Base-by-base conservation (phyloP, 2,113 vertebrate genomes). In the Poeciliopsis retropinna region DNA sequence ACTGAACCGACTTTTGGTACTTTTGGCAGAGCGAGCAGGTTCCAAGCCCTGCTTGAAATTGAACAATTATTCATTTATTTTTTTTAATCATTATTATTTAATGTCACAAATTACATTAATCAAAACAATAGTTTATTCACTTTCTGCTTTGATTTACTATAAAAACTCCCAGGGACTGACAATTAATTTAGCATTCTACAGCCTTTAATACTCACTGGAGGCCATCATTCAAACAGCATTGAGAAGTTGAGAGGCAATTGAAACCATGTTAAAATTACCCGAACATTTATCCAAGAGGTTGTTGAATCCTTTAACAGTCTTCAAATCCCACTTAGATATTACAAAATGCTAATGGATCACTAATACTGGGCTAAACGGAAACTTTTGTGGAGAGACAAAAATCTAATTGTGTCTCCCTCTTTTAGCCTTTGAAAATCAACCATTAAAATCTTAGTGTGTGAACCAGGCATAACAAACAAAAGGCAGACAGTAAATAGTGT, bases 311-410 rank as follows among this genome's bases (percentile, higher is more conserved):
- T 79, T 30, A 67, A 67, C 62, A 1, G 25, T 68, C 32, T 64
- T 64, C 62, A 34, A 79, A 34, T 44, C 28, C 75, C 17, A 85
- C 44, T 64, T 37, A 65, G 47, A 28, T 67, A 25, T 76, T 67
- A 63, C 19, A 70, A 64, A 75, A 76, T 54, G 29, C 67, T 60
- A 84, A 37, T 51, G 63, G 39, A 64, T 47, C 64, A 70, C 68
- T 41, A 74, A n/a, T 3, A 64, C 32, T 31, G 57, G 41, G 67
- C 65, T 44, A 60, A 32, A 60, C 37, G 68, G 74, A 67, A 28
- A 27, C 57, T 73, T 82, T 61, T 61, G 51, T 67, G 65, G 69
- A 44, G 79, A 65, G 14, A 47, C 57, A 66, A 72, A 37, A 72
- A 13, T 54, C 60, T 19, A 62, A 67, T 54, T 10, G 64, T 77